Evolutionary conservation across 2,888 invertebrate genomes (phyloP), one percentile per base, ranked within the genome.

Genomic region (Lithophane semibrunnea): DNA sequence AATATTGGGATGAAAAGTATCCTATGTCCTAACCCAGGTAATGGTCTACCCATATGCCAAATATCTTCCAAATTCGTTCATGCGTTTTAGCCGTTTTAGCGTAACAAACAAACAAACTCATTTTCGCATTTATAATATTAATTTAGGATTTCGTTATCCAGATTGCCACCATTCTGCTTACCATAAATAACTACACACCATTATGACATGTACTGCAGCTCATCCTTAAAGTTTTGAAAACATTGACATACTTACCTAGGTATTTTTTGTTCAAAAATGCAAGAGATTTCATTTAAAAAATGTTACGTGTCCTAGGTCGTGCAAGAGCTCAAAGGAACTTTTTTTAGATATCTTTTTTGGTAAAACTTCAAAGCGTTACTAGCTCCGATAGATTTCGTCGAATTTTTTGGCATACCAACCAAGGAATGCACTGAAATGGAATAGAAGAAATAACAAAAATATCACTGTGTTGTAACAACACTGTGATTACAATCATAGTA

Each of bases 281-380:
- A 67, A 49, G 29, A 65, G 16, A 47, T 60, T 54, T 66, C 13
- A 0, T 61, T 66, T 61, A 9, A 66, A 79, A 49, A 80, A 56
- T 47, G n/a, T 63, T n/a, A 64, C 65, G 29, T 49, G 70, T 61
- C 29, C 83, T 83, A 79, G 60, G 71, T 66, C 42, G 60, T 54
- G 29, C 18, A n/a, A 10, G 5, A 24, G 49, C 60, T 70, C 60
- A 83, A 80, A 80, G 65, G 54, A 66, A 49, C 10, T 42, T 69
- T 77, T 82, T 56, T 7, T 37, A 60, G 47, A 24, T 65, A 29
- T 60, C 10, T 76, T 83, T 83, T 79, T 80, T 56, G 13, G 24
- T 60, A 2, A 60, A 65, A 61, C 54, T 79, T 83, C 60, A 80
- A 80, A 83, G 71, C 29, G 49, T 82, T 24, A 64, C 82, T 63